Conservation (phyloP, 2,888 invertebrate genomes). For the Parnassius glacialis region DNA sequence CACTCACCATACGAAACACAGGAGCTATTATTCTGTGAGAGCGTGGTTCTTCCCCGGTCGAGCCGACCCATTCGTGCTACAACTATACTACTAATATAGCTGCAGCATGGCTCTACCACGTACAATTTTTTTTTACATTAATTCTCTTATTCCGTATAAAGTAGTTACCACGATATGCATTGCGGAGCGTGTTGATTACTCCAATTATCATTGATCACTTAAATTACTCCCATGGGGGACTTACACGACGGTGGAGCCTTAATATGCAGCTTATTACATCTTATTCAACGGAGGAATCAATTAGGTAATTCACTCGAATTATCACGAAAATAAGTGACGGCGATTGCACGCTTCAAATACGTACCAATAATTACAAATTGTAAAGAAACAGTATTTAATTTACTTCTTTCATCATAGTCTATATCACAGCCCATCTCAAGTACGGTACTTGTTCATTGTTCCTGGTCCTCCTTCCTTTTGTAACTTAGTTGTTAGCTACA, state of each 20-base stretch:
- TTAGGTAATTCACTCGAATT: conserved; percentile 17
- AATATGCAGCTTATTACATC: conserved; percentile 6
- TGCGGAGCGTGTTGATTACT: conserved; percentile 19
- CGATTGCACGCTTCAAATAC: conserved; percentile 6
- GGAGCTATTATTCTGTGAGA: too few relatives aligned
- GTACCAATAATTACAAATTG: background rate
- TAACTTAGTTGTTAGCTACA: too few relatives aligned
- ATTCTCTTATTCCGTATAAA: conserved; percentile 8
- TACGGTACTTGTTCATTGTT: too few relatives aligned
- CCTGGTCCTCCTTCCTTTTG: too few relatives aligned
- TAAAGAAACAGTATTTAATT: background rate
- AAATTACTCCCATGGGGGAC: conserved; percentile 16
- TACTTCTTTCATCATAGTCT: too few relatives aligned
- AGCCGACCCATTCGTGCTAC: too few relatives aligned
- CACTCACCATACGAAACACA: too few relatives aligned
- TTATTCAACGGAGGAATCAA: conserved; percentile 19
- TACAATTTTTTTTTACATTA: conserved; percentile 11
- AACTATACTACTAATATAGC: too few relatives aligned
- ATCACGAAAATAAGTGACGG: conserved; percentile 12
- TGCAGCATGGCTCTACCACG: too few relatives aligned
- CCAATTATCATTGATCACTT: conserved; percentile 24
- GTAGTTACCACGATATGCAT: conserved; percentile 9
- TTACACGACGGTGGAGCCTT: conserved; percentile 8
- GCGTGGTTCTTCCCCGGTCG: too few relatives aligned
- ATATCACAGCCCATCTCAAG: too few relatives aligned